phyloP scores from a whole-genome alignment of 2,797 vertebrate species.

The Iguana delicatissima region DNA sequence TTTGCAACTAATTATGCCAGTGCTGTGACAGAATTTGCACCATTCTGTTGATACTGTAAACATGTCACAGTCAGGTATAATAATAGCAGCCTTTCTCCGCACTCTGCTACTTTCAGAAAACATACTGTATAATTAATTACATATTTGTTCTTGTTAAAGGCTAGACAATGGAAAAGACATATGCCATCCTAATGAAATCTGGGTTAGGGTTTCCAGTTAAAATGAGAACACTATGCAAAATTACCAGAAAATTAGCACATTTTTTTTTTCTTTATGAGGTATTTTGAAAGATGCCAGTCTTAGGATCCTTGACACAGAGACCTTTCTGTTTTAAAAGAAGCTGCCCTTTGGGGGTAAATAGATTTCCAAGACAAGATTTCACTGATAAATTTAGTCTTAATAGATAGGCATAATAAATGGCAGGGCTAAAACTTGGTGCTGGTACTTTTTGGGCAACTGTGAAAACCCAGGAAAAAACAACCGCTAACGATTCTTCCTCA shows the following conservation, averaged over 20 bases:
- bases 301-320: constrained; percentile 29
- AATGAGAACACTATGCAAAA: constrained; percentile 51
- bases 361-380: constrained; percentile 20
- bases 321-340: constrained; percentile 43
- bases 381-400: neutral
- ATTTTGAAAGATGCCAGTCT: constrained; percentile 69
- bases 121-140: constrained; percentile 79
- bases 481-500: neutral
- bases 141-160: constrained; percentile 75
- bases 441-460: neutral
- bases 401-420: neutral
- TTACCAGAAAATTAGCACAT: constrained; percentile 44
- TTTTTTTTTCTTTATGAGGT: constrained; percentile 58
- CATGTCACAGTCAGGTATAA: constrained; percentile 41
- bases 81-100: constrained; percentile 45
- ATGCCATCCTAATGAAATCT: constrained; percentile 72
- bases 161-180: constrained; percentile 51
- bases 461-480: neutral
- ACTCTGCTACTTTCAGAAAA: constrained; percentile 74
- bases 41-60: constrained; percentile 35
- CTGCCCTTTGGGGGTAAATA: constrained; percentile 46
- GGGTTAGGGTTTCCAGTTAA: constrained; percentile 79
- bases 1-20: constrained; percentile 61
- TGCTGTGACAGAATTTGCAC: constrained; percentile 45
- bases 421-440: neutral